These are phyloP conservation scores for Leptosomus discolor DNA, from an alignment of 2,113 vertebrate species.

Conservation along the genomic window DNA sequence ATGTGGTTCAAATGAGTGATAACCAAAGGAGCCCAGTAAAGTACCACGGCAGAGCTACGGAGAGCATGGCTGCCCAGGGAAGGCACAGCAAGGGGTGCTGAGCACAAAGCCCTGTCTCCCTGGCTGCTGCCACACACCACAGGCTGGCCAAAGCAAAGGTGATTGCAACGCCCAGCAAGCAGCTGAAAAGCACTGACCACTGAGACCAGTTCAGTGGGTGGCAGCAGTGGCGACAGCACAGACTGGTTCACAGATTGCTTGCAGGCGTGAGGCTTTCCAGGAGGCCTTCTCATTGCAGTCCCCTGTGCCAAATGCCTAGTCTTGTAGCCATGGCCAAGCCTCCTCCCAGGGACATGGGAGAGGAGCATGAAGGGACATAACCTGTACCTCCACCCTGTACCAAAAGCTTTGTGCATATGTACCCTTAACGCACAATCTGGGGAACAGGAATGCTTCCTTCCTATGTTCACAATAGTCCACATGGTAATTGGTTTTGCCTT, in stretches of 20 bases:
- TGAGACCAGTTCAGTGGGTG: not conserved
- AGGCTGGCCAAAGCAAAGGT: not conserved
- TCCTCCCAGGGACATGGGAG: not conserved
- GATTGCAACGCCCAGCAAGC: not conserved
- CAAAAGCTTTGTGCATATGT: not conserved
- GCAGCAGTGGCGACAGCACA: not conserved
- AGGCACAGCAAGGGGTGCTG: not conserved
- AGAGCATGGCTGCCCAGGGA: not conserved
- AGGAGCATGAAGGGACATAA: not conserved
- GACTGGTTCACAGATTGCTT: not conserved
- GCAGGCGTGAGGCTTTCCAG: not conserved
- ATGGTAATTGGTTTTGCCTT: not conserved
- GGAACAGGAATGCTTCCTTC: not conserved
- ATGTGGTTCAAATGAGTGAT: rapidly evolving
- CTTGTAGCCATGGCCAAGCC: not conserved
- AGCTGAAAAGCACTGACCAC: not conserved
- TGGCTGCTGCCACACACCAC: not conserved
- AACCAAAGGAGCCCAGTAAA: not conserved
- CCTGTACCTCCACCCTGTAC: not conserved
- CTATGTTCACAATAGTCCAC: rapidly evolving
- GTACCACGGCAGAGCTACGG: rapidly evolving
- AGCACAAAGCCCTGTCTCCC: not conserved
- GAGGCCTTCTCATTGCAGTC: not conserved
- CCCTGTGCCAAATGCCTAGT: not conserved
- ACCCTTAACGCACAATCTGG: not conserved